Conservation (phyloP, 2,888 invertebrate genomes). For the Mythimna ferrago region DNA sequence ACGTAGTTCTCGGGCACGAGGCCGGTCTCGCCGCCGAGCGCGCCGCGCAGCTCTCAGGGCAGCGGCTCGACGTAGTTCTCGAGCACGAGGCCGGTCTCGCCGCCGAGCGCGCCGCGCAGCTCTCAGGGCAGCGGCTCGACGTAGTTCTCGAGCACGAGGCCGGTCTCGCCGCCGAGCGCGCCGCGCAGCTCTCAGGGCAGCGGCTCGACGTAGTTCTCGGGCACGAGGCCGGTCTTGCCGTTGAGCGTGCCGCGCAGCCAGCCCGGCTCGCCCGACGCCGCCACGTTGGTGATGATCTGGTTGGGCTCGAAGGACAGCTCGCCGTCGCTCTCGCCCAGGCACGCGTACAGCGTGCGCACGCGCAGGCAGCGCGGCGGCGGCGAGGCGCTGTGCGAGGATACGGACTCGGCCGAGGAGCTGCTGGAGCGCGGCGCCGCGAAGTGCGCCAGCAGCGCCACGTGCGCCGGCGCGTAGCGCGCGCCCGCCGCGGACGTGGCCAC, state of each 20-base stretch:
- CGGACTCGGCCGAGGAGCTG: conserved; percentile 96
- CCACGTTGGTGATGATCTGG: conserved; percentile 99
- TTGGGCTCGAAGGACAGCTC: conserved; percentile 99
- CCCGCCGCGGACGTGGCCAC: background rate
- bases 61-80: conserved; percentile 98
- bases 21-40: conserved; percentile 92
- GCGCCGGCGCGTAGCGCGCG: conserved; percentile 83
- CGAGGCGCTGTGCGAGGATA: conserved; percentile 90
- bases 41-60: conserved; percentile 86
- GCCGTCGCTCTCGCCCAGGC: conserved; percentile 98
- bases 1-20: conserved; percentile 99
- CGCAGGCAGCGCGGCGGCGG: conserved; percentile 85
- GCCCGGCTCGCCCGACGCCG: conserved; percentile 98
- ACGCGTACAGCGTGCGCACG: conserved; percentile 98
- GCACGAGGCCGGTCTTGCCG: conserved; percentile 97
- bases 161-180: conserved; percentile 90
- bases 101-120: conserved; percentile 1
- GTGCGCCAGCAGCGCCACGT: conserved; percentile 84
- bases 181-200: conserved; percentile 90
- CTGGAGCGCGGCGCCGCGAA: conserved; percentile 86
- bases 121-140: conserved; percentile 95
- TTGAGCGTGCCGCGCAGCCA: conserved; percentile 99
- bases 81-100: conserved; percentile 97
- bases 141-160: conserved; percentile 99
- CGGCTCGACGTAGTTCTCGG: conserved; percentile 98